Conservation (phyloP, 2,113 vertebrate genomes). For the Xiphias gladius region DNA sequence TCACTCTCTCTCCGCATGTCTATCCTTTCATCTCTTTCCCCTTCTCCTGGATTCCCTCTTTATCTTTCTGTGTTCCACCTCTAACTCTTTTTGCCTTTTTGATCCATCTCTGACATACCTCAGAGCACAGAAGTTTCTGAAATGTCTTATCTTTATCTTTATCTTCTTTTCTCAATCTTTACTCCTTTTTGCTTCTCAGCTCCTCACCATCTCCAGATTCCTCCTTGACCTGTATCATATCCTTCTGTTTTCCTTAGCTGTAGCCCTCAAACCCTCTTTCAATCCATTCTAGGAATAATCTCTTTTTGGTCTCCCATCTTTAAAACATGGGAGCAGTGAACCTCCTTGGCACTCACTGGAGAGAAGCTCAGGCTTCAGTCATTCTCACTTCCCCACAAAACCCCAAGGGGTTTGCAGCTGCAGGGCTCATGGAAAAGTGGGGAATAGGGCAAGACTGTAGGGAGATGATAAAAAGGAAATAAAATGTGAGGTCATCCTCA, state of each 20-base stretch:
- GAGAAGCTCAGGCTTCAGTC: constrained; percentile 31
- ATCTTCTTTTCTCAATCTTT: not conserved
- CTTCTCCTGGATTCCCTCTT: not conserved
- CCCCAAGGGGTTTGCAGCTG: constrained; percentile 6
- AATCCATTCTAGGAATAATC: not conserved
- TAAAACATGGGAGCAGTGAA: constrained; percentile 28
- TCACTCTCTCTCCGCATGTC: not conserved
- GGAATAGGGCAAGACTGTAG: not conserved
- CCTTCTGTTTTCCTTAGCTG: not conserved
- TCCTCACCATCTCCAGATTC: not conserved
- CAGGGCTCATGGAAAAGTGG: constrained; percentile 1
- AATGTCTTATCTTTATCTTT: not conserved
- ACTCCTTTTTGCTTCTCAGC: not conserved
- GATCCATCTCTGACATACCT: not conserved
- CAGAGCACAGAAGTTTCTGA: constrained; percentile 11
- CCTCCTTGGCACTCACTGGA: constrained; percentile 12
- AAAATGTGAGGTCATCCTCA: not conserved
- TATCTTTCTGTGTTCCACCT: not conserved
- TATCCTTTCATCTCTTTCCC: not conserved
- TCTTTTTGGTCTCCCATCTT: constrained; percentile 32
- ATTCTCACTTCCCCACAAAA: not conserved
- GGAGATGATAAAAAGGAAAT: not conserved
- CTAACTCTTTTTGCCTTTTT: not conserved
- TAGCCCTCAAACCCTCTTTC: constrained; percentile 2
- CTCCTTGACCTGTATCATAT: not conserved